Evolutionary conservation across 2,797 vertebrate species (phyloP).

Genomic region (Emydoidea blandingii): DNA sequence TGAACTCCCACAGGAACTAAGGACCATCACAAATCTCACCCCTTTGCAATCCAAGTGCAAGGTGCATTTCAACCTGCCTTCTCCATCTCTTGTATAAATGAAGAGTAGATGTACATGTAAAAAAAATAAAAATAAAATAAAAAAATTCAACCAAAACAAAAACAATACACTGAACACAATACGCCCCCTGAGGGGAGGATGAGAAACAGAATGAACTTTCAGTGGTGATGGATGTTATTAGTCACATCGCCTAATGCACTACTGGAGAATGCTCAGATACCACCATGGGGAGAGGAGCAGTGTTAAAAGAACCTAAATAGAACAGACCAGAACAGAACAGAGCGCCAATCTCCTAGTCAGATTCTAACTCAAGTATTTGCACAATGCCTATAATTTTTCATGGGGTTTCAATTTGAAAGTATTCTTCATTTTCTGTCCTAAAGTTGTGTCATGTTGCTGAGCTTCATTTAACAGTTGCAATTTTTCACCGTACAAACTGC

Average conservation of each 20-base stretch:
- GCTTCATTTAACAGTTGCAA: background rate
- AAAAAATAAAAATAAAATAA: too few relatives aligned
- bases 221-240: background rate
- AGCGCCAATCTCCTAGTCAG: background rate
- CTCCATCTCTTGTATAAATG: too few relatives aligned
- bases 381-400: background rate
- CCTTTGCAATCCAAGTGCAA: too few relatives aligned
- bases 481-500: background rate
- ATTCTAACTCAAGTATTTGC: background rate
- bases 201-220: background rate
- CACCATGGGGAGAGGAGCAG: too few relatives aligned
- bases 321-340: background rate
- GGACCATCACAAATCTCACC: too few relatives aligned
- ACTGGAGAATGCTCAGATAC: background rate
- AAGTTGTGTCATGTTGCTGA: background rate
- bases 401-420: background rate
- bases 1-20: too few relatives aligned
- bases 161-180: background rate
- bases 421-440: background rate
- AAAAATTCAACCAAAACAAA: too few relatives aligned
- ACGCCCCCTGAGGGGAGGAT: background rate
- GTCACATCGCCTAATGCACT: background rate
- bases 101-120: too few relatives aligned
- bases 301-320: background rate
- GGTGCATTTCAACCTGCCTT: too few relatives aligned